Base-by-base conservation (phyloP, 2,797 vertebrate genomes). In the Etheostoma perlongum region DNA sequence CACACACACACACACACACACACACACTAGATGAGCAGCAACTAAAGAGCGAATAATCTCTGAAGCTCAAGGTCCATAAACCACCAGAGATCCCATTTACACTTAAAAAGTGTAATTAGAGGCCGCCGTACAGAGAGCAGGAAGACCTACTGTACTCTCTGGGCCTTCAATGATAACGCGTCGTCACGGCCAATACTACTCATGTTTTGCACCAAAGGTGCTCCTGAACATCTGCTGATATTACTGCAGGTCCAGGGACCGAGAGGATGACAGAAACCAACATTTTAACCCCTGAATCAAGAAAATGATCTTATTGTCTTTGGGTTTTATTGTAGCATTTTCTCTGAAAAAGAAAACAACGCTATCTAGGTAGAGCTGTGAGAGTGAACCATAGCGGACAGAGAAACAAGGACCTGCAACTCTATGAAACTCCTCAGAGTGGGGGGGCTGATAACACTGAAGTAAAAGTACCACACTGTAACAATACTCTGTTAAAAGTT, bases 61-160 rank as follows among this genome's bases (percentile, higher is more conserved):
- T 75, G 75, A 88, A 79, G 66, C 82, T 83, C 64, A 27, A 18
- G 4, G 74, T 76, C 57, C 68, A 55, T 33, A 70, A 85, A 82
- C 79, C 84, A 88, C 83, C 79, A 82, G 88, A 85, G 85, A 84
- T 79, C 69, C 72, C 79, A 85, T 86, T 88, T 80, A 71, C 78
- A 89, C 82, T 88, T 87, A 76, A 89, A 82, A 86, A 85, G 82
- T 81, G 71, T 83, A 86, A 91, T 86, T 82, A 85, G 44, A 57
- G 65, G 60, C 75, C 8, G 69, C 80, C 53, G 2, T 57, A 81
- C 78, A 75, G 80, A 15, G 67, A 74, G 69, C 78, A 51, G 77
- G 53, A 51, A 70, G 62, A 42, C 18, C 1, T 6, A 61, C 75
- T 63, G 77, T 66, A 73, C 40, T 27, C 40, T 25, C 73, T 60